phyloP scores from a whole-genome alignment of 2,797 vertebrate genomes.

The Bucorvus abyssinicus region DNA sequence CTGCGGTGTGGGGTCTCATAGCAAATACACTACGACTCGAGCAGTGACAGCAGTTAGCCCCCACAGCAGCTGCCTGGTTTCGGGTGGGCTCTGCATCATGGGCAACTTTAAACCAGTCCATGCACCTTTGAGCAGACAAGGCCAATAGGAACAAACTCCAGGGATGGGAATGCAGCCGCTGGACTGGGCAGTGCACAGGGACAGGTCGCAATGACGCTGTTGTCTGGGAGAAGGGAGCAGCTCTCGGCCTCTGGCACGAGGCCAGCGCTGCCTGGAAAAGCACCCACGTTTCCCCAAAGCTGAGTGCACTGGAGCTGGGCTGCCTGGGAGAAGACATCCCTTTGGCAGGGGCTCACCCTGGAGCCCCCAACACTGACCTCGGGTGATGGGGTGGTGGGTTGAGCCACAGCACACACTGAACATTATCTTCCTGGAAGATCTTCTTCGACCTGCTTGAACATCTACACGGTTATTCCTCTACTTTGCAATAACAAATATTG shows the following conservation, averaged over 20 bases:
- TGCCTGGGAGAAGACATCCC: neutral
- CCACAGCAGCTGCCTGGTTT: neutral
- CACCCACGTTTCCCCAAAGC: neutral
- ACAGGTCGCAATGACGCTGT: neutral
- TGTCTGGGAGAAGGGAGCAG: neutral
- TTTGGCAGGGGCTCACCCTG: neutral
- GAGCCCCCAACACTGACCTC: neutral
- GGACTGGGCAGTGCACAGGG: rapidly evolving
- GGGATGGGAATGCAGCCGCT: neutral
- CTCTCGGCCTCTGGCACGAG: rapidly evolving
- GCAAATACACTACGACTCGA: neutral
- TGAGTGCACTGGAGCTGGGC: neutral
- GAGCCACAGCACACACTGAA: neutral
- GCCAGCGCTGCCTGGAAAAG: neutral
- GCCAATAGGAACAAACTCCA: neutral
- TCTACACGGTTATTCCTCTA: neutral
- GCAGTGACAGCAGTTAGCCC: neutral
- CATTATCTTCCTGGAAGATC: neutral
- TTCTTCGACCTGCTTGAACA: neutral
- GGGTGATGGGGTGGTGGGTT: neutral
- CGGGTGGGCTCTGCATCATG: neutral
- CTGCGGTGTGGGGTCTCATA: neutral
- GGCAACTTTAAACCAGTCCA: neutral
- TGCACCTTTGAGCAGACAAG: neutral
- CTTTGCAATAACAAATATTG: neutral